Evolutionary conservation across 2,888 invertebrate genomes (phyloP), one percentile per base, ranked within the genome.

Genomic region (Odontocolon sp.): DNA sequence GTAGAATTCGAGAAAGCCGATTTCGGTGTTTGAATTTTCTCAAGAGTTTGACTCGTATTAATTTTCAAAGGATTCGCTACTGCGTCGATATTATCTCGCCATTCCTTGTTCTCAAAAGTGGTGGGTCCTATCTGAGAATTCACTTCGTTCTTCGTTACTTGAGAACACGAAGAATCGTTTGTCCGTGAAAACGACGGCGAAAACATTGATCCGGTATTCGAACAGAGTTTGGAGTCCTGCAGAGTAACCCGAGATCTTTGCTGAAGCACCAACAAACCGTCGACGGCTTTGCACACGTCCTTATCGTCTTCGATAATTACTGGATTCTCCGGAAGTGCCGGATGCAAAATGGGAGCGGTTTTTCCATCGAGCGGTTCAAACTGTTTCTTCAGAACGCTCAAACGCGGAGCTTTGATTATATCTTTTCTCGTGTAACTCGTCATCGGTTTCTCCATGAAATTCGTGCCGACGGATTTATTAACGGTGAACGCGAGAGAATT

Each of bases 381-480:
- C 3, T 79, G 47, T 26, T 78, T 69, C n/a, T 82, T 83, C 23
- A 86, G 36, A 3, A 86, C 78, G 40, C 81, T 87, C 2, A 87
- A 63, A 14, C 81, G 82, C 0, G 87, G 80, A 2, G 85, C 84
- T 72, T 86, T 86, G 42, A 87, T 79, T 0, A 87, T 79, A 54
- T 82, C 78, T 21, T 84, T 87, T 9, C 81, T 79, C 0, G 69
- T 16, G 16, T 83, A 85, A 67, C 47, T 81, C 6, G 71, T 23
- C 54, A 80, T 68, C 0, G 82, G 73, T 66, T 56, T 79, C 6
- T 80, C 79, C 3, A 79, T 64, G 0, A 82, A 57, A 31, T 78
- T 75, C 2, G 79, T 77, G 6, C 81, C 79, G 0, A 82, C 74
- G 4, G 80, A 80, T 54, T 83, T 82, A 28, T 64, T 74, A 0